Percentiles rank a stretch among this genome's conserved stretches.
Evolutionary conservation across 2,888 invertebrate genomes (phyloP).

Genomic region (Sturmia bella): DNA sequence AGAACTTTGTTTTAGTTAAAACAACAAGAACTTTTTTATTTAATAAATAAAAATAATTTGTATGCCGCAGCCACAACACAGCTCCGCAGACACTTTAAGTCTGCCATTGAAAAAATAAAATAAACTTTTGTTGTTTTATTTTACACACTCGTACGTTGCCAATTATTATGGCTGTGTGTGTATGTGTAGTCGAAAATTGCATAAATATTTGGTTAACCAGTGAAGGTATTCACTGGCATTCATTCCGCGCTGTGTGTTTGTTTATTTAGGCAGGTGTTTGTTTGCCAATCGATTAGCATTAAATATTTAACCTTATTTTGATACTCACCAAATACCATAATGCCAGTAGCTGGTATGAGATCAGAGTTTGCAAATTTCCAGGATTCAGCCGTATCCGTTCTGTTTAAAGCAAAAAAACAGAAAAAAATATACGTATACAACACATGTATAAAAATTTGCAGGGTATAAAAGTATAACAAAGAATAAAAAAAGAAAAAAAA

Average conservation of each 20-base stretch:
- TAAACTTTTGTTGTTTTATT: slow-evolving; percentile 5
- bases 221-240: background rate
- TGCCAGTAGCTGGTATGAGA: slow-evolving; percentile 90
- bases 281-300: slow-evolving; percentile 15
- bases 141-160: background rate
- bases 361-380: slow-evolving; percentile 89
- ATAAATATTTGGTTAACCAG: slow-evolving; percentile 18
- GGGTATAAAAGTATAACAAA: too few species aligned
- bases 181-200: too few species aligned
- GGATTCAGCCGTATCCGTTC: slow-evolving; percentile 85
- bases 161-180: background rate
- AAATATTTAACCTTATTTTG: slow-evolving; percentile 47
- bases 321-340: slow-evolving; percentile 90
- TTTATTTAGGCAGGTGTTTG: slow-evolving; percentile 1
- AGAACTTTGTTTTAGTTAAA: too few species aligned
- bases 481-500: background rate
- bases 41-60: too few species aligned
- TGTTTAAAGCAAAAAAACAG: slow-evolving; percentile 74
- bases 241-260: background rate
- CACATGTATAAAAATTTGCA: slow-evolving; percentile 19
- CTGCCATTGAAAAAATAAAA: background rate
- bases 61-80: background rate
- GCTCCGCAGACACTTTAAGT: too few species aligned
- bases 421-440: background rate
- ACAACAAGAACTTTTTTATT: too few species aligned